Evolutionary conservation across 1,140 invertebrate species (phyloP).

Genomic region (Anastrepha ludens): DNA sequence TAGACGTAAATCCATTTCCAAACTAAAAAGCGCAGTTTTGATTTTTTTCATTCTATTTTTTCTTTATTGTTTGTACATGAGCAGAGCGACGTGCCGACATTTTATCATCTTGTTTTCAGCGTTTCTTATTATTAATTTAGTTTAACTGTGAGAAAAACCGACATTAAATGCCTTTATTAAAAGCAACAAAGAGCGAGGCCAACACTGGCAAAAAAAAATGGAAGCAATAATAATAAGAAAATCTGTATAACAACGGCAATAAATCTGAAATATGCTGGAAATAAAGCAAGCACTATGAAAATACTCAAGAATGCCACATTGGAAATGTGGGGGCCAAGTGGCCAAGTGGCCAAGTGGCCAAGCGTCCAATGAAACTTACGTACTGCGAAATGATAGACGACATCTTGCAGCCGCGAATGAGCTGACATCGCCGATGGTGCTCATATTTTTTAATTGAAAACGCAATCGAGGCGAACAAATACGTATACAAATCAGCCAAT

Average conservation of each 20-base stretch:
- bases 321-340: too few relatives aligned
- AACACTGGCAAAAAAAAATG: background rate
- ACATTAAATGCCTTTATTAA: slow-evolving; percentile 47
- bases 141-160: slow-evolving; percentile 51
- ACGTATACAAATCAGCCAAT: background rate
- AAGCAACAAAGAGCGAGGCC: slow-evolving; percentile 46
- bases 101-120: slow-evolving; percentile 44
- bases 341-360: background rate
- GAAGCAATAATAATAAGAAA: too few relatives aligned
- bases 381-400: background rate
- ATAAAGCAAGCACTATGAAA: slow-evolving; percentile 34
- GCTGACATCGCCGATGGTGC: background rate
- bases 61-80: background rate
- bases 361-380: background rate
- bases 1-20: background rate
- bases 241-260: background rate
- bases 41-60: background rate
- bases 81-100: background rate
- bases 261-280: slow-evolving; percentile 32
- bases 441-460: slow-evolving; percentile 30
- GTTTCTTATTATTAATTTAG: slow-evolving; percentile 38
- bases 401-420: background rate
- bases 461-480: background rate
- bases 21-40: slow-evolving; percentile 16
- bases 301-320: background rate